These are phyloP conservation scores for Platyrinchus mystaceus DNA, from an alignment of 2,797 vertebrate genomes.

Conservation along the genomic window DNA sequence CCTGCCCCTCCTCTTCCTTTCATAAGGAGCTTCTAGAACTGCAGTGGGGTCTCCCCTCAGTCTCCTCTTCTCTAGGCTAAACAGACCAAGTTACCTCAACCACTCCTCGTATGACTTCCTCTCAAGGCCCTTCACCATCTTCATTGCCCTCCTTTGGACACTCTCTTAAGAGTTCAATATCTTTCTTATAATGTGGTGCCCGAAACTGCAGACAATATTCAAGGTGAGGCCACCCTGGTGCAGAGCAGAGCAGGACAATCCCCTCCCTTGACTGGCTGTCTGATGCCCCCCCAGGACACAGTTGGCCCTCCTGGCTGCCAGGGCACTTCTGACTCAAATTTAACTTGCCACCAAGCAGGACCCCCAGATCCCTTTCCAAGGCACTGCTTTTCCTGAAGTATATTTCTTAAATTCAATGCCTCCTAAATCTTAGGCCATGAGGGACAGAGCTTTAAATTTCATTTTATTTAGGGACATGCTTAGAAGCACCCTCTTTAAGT, in stretches of 20 bases:
- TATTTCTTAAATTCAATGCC: background rate
- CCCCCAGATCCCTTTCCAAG: background rate
- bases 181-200: no score
- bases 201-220: background rate
- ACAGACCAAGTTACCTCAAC: background rate
- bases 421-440: background rate
- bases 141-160: rapidly evolving
- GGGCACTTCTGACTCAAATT: background rate
- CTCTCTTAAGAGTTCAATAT: background rate
- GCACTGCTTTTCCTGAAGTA: background rate
- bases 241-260: background rate
- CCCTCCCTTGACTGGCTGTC: background rate
- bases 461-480: background rate
- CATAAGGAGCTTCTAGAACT: rapidly evolving
- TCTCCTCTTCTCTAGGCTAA: background rate
- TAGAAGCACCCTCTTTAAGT: background rate
- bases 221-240: background rate
- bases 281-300: background rate
- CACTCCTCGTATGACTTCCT: background rate
- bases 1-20: background rate
- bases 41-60: background rate
- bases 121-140: background rate
- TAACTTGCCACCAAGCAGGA: background rate
- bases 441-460: background rate
- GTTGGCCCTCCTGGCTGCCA: background rate